phyloP scores from a whole-genome alignment of 2,797 vertebrate species.

The Sebastes jordani region DNA sequence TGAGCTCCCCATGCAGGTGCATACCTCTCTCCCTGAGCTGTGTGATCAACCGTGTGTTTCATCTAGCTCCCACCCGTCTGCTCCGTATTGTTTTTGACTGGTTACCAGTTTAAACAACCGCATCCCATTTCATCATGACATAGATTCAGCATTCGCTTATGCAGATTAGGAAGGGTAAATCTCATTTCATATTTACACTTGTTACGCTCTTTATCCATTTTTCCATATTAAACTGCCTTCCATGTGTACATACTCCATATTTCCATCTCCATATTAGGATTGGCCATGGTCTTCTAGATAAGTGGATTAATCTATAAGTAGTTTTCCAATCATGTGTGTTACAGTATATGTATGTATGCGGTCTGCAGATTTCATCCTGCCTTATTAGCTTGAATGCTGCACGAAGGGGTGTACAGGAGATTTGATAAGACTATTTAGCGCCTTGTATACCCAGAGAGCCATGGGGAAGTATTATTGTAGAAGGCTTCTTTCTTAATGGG shows the following conservation, averaged over 20 bases:
- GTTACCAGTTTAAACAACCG: conserved; percentile 22
- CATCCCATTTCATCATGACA: not conserved
- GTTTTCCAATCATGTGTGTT: conserved; percentile 9
- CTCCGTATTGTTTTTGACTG: conserved; percentile 33
- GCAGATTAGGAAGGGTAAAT: not conserved
- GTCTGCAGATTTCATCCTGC: conserved; percentile 1
- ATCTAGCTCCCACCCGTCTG: not conserved
- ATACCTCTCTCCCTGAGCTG: not conserved
- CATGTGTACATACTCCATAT: not conserved
- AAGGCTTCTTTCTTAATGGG: not conserved
- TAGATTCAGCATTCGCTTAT: not conserved
- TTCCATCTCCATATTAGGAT: conserved; percentile 1
- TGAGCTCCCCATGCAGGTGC: not conserved
- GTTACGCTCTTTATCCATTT: not conserved
- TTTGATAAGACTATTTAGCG: not conserved
- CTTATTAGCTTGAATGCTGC: conserved; percentile 4
- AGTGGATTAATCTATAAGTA: conserved; percentile 58
- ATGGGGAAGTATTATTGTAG: conserved; percentile 3
- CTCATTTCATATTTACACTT: conserved; percentile 1
- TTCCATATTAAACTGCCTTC: not conserved
- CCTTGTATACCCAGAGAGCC: not conserved
- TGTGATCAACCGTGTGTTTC: conserved; percentile 1
- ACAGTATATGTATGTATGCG: not conserved
- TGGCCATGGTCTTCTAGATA: conserved; percentile 43
- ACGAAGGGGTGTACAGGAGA: not conserved